Base-by-base conservation (phyloP, 2,113 vertebrate species). In the Toxotes chatareus region DNA sequence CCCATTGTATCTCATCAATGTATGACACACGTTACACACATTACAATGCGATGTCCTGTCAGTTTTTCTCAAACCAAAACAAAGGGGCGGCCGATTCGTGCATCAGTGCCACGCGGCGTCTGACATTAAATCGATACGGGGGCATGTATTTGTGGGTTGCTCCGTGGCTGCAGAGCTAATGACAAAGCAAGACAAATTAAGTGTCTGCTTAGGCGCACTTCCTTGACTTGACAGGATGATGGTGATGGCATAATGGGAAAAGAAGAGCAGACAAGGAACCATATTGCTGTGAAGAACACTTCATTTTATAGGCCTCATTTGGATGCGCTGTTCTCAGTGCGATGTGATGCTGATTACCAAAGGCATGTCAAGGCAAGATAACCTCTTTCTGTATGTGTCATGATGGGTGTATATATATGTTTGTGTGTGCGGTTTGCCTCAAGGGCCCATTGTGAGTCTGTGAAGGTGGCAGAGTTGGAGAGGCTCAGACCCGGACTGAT, bases 141-240 rank as follows among this genome's bases (percentile, higher is more conserved):
- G 86, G 47, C 90, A 65, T 80, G 90, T 88, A 78, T 83, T 67
- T 78, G 77, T 40, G 79, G 83, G 90, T 88, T 75, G 86, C 72
- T 76, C 82, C 19, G 32, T 79, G 82, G 85, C 86, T 79, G 56
- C 65, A 53, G 87, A 47, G 74, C 91, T 93, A 95, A 95, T 91
- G 92, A 94, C 86, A 86, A 90, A 88, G 88, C 84, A 90, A 94
- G 93, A 95, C 86, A 92, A 94, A 95, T 94, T 80, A 94, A 94
- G 90, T 88, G 86, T 90, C 91, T 81, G 81, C 78, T 88, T 87
- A 89, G 73, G 70, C 66, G 65, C 23, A 91, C 81, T 75, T 84
- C 82, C 89, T 88, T 80, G 17, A 53, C 67, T 76, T 85, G 89
- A 92, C 88, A 88, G 75, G 66, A 70, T 81, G 89, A 88, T 68